Conservation (phyloP, 2,888 invertebrate species). For the Dusona sp. region DNA sequence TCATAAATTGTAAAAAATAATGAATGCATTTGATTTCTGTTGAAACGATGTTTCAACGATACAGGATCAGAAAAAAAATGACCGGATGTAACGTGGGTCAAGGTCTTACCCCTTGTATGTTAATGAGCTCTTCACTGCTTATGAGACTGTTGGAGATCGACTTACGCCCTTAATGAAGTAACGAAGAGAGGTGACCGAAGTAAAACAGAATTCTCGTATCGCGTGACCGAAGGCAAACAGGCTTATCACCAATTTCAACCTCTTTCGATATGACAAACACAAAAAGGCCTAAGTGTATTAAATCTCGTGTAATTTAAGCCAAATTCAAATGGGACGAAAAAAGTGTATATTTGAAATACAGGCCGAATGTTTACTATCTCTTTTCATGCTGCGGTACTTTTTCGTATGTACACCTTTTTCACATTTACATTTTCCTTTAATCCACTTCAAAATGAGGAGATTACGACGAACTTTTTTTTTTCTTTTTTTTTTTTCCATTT, state of each 20-base stretch:
- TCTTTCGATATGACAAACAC: conserved; percentile 14
- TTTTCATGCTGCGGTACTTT: conserved; percentile 2
- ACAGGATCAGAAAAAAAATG: conserved; percentile 12
- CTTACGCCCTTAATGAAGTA: conserved; percentile 10
- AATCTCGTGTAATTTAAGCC: background rate
- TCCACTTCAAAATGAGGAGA: background rate
- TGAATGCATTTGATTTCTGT: background rate
- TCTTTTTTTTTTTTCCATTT: conserved; percentile 2
- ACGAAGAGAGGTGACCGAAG: background rate
- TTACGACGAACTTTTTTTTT: background rate
- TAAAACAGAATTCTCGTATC: conserved; percentile 16
- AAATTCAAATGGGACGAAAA: conserved; percentile 15
- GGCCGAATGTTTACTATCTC: background rate
- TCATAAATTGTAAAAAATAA: background rate
- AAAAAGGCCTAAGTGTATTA: conserved; percentile 1
- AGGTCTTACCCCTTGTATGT: conserved; percentile 23
- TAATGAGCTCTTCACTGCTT: conserved; percentile 25
- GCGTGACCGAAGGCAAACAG: conserved; percentile 27
- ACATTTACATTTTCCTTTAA: background rate
- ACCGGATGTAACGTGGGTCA: conserved; percentile 21
- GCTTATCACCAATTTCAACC: conserved; percentile 20
- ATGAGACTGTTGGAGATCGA: conserved; percentile 9
- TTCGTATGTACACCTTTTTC: background rate
- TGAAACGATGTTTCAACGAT: background rate
- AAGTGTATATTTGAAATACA: background rate